Evolutionary conservation across 2,113 vertebrate genomes (phyloP).

Genomic region (Motacilla tschutschensis): DNA sequence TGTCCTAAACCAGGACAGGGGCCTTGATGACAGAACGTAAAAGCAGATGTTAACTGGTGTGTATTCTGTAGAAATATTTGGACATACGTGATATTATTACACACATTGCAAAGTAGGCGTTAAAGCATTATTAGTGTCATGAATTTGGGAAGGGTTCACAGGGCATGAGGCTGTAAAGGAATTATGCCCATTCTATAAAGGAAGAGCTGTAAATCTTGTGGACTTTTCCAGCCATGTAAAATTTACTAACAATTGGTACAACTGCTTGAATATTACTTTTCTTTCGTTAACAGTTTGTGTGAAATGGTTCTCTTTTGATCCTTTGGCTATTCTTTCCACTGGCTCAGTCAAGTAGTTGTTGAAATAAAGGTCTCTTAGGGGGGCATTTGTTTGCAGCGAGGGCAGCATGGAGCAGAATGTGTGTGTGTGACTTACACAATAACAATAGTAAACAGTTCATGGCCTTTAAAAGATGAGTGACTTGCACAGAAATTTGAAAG

Average conservation of each 20-base stretch:
- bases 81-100: accelerated
- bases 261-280: neutral
- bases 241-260: neutral
- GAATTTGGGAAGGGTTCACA: neutral
- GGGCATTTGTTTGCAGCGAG: neutral
- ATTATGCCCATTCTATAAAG: neutral
- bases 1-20: neutral
- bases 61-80: neutral
- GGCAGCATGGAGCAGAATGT: neutral
- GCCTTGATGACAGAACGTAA: neutral
- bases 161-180: neutral
- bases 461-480: neutral
- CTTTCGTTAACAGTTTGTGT: neutral
- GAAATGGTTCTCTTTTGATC: neutral
- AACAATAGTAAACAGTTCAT: neutral
- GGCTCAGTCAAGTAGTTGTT: neutral
- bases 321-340: neutral
- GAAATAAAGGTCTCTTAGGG: neutral
- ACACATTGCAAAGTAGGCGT: neutral
- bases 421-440: neutral
- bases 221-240: neutral
- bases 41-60: neutral
- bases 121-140: neutral
- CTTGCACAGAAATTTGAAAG: neutral
- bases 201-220: neutral